Percentiles rank a stretch among this genome's conserved stretches.
These are phyloP conservation scores for Bilobella aurantiaca DNA, from an alignment of 1,140 invertebrate species.

Conservation along the genomic window DNA sequence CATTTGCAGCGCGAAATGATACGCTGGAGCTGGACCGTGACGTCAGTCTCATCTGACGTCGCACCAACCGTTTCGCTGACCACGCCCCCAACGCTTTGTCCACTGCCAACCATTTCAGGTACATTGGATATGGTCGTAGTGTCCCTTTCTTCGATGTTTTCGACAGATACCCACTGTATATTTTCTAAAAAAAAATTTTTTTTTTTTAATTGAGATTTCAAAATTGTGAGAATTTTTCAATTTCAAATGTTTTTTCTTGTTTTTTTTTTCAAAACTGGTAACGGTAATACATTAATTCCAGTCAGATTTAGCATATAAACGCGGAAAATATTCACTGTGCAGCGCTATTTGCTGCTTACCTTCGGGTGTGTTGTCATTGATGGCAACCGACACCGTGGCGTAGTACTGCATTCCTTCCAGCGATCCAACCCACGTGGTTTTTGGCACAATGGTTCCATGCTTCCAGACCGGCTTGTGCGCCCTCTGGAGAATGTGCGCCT, in stretches of 20 bases:
- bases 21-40: slow-evolving; percentile 65
- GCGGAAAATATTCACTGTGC: background rate
- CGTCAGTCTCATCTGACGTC: slow-evolving; percentile 32
- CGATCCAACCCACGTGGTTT: slow-evolving; percentile 88
- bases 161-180: slow-evolving; percentile 89
- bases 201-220: background rate
- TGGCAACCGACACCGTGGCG: slow-evolving; percentile 78
- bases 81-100: slow-evolving; percentile 90
- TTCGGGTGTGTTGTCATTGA: slow-evolving; percentile 51
- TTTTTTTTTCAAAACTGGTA: too few species aligned
- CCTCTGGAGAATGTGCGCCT: slow-evolving; percentile 82
- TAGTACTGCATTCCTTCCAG: slow-evolving; percentile 99
- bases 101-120: slow-evolving; percentile 82
- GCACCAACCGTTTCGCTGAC: slow-evolving; percentile 65
- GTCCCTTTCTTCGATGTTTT: slow-evolving; percentile 82
- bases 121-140: slow-evolving; percentile 61
- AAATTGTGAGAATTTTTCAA: too few species aligned
- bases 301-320: too few species aligned
- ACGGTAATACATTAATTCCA: too few species aligned
- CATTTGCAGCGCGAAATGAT: slow-evolving; percentile 95
- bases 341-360: slow-evolving; percentile 31
- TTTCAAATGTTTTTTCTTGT: too few species aligned
- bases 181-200: slow-evolving; percentile 50
- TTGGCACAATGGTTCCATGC: slow-evolving; percentile 73
- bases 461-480: slow-evolving; percentile 87